Evolutionary conservation across 1,140 invertebrate genomes (phyloP).

Genomic region (Macrocentrus cingulum): DNA sequence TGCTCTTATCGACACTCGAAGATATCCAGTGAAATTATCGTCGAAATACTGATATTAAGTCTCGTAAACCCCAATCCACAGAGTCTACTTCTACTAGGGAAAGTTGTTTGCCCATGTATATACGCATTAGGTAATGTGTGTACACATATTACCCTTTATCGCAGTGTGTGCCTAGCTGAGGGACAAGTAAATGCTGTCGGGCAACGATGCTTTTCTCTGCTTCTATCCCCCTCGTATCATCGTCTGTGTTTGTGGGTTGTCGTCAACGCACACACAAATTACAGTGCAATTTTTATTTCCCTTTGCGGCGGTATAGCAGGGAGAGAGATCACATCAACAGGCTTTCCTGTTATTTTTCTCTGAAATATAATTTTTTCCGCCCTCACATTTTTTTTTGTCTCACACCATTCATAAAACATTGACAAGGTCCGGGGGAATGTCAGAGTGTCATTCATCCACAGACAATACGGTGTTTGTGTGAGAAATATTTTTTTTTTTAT

Average conservation of each 20-base stretch:
- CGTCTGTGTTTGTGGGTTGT: too few relatives aligned
- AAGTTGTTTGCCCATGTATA: too few relatives aligned
- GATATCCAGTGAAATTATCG: conserved; percentile 44
- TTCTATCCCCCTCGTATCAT: too few relatives aligned
- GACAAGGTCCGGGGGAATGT: not conserved
- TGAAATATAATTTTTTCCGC: conserved; percentile 19
- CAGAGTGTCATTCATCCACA: not conserved
- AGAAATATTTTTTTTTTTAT: not conserved
- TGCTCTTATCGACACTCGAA: conserved; percentile 46
- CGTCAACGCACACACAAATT: conserved; percentile 42
- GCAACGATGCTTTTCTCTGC: not conserved
- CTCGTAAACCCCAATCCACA: conserved; percentile 45
- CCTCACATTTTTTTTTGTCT: not conserved
- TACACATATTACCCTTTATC: not conserved
- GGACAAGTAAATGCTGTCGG: not conserved
- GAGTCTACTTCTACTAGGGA: too few relatives aligned
- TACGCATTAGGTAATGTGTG: too few relatives aligned
- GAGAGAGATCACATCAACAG: conserved; percentile 11
- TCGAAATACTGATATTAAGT: conserved; percentile 54
- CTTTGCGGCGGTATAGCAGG: conserved; percentile 3
- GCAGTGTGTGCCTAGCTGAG: not conserved
- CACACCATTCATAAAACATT: conserved; percentile 18
- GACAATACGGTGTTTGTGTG: not conserved
- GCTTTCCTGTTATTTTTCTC: conserved; percentile 6
- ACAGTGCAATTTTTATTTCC: conserved; percentile 43